phyloP scores from a whole-genome alignment of 2,797 vertebrate genomes.

The Siniperca scherzeri region DNA sequence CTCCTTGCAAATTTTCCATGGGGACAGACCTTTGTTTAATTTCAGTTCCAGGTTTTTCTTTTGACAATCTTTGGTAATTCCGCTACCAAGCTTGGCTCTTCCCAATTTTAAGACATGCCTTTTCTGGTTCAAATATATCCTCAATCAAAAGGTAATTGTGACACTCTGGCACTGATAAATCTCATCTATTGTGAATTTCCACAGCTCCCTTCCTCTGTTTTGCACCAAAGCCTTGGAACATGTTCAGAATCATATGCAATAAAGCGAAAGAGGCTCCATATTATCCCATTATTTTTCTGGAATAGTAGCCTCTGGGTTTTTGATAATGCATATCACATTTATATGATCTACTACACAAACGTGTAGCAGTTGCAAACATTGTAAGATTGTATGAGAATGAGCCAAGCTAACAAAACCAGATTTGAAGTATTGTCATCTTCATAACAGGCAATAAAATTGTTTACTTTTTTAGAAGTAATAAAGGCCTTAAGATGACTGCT shows the following conservation, averaged over 20 bases:
- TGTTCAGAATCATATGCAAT: slow-evolving; percentile 40
- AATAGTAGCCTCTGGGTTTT: slow-evolving; percentile 34
- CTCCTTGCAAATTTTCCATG: neutral
- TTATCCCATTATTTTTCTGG: slow-evolving; percentile 19
- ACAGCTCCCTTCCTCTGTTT: slow-evolving; percentile 21
- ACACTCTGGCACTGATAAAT: slow-evolving; percentile 18
- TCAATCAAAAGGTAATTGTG: slow-evolving; percentile 27
- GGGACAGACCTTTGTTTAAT: slow-evolving; percentile 6
- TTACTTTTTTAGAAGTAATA: neutral
- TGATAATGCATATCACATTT: slow-evolving; percentile 35
- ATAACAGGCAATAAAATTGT: slow-evolving; percentile 4
- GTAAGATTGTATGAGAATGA: slow-evolving; percentile 13
- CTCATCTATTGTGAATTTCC: slow-evolving; percentile 20
- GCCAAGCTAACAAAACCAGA: slow-evolving; percentile 29
- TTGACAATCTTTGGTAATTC: neutral
- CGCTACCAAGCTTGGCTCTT: neutral
- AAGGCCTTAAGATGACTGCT: slow-evolving; percentile 8
- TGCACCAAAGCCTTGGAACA: slow-evolving; percentile 15
- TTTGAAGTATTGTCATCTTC: slow-evolving; percentile 9
- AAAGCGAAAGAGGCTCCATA: slow-evolving; percentile 29
- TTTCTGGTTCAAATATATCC: slow-evolving; percentile 18
- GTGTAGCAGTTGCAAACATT: slow-evolving; percentile 23
- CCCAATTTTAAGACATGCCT: slow-evolving; percentile 3
- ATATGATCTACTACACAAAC: slow-evolving; percentile 34
- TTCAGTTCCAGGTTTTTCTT: neutral